phyloP scores from a whole-genome alignment of 2,888 invertebrate species.

The Rhopalosiphum nymphaeae region DNA sequence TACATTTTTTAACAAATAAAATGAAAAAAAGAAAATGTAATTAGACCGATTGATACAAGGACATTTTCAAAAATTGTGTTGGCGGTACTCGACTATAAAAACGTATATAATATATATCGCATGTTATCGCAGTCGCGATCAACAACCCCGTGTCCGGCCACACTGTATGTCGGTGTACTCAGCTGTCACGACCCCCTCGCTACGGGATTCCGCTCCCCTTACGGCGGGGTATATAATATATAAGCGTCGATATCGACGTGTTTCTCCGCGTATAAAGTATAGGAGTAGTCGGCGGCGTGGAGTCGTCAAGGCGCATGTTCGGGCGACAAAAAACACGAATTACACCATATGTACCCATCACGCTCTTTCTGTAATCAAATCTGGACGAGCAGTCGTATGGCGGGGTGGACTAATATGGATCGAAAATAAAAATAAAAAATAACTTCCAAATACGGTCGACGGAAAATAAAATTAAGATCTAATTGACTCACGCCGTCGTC shows the following conservation, averaged over 20 bases:
- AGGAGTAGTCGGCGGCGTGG: not conserved
- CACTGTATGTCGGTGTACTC: not conserved
- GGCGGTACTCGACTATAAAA: not conserved
- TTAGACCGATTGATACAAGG: not conserved
- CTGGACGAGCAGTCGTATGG: not conserved
- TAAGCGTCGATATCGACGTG: not conserved
- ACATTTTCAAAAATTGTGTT: not conserved
- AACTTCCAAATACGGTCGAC: not conserved
- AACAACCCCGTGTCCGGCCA: not conserved
- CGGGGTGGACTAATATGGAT: not conserved
- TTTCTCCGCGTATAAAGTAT: not conserved
- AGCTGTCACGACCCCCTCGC: not conserved
- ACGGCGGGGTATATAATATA: not conserved
- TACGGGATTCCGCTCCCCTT: not conserved
- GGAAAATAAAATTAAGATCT: slow-evolving; percentile 3
- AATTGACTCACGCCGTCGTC: not conserved
- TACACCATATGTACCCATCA: not conserved
- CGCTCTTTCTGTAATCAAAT: not conserved
- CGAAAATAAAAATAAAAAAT: not conserved
- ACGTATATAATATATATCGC: not conserved
- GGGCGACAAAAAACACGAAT: not conserved
- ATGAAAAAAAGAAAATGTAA: not conserved
- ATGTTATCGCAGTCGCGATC: not conserved
- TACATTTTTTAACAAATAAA: not conserved
- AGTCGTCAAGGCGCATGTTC: not conserved